Conservation (phyloP, 1,140 invertebrate genomes). For the Aphis craccivora region DNA sequence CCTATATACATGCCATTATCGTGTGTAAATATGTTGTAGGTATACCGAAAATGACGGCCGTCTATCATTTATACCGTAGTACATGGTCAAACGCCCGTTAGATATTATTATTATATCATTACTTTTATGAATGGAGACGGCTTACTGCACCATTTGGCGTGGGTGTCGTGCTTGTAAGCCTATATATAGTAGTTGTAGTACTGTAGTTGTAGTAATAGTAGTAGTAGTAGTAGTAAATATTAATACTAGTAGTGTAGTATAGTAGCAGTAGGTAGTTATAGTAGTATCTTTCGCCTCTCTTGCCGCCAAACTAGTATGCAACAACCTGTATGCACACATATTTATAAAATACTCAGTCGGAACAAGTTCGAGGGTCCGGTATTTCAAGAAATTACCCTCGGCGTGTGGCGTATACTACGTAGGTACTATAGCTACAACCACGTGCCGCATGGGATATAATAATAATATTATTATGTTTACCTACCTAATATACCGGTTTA, state of each 20-base stretch:
- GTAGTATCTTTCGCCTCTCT: conserved; percentile 55
- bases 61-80: conserved; percentile 12
- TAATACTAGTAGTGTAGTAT: conserved; percentile 29
- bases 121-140: conserved; percentile 50
- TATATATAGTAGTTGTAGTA: neutral
- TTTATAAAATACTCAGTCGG: neutral
- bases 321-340: neutral
- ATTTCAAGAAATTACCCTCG: conserved; percentile 58
- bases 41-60: neutral
- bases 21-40: neutral
- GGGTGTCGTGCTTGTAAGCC: conserved; percentile 47
- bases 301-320: conserved; percentile 30
- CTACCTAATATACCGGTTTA: conserved; percentile 42
- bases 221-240: conserved; percentile 32
- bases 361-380: conserved; percentile 56
- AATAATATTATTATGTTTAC: neutral
- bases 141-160: conserved; percentile 35
- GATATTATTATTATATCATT: neutral
- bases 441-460: conserved; percentile 25
- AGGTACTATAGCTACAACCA: neutral
- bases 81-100: neutral
- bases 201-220: conserved; percentile 25
- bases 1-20: neutral
- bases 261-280: neutral
- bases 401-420: neutral